Percentiles rank a stretch among this genome's conserved stretches.
Evolutionary conservation across 2,113 vertebrate genomes (phyloP).

Genomic region (Thunnus thynnus): DNA sequence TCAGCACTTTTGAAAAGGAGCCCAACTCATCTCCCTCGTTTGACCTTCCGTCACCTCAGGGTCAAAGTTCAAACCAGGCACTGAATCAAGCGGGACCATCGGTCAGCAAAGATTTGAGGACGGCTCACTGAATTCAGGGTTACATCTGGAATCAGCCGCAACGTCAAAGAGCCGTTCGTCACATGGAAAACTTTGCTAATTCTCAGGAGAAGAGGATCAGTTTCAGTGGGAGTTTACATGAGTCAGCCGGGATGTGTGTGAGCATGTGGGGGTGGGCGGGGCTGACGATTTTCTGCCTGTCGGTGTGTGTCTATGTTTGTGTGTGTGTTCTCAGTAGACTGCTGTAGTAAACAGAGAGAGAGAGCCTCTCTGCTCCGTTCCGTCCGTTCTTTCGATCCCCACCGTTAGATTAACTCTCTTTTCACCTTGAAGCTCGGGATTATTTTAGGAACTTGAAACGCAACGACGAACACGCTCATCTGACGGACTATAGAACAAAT

Average conservation of each 20-base stretch:
- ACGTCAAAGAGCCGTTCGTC: not conserved
- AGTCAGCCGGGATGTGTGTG: conserved; percentile 71
- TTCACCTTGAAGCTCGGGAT: conserved; percentile 19
- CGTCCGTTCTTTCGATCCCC: conserved; percentile 23
- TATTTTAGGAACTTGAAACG: conserved; percentile 28
- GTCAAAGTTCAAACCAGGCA: conserved; percentile 38
- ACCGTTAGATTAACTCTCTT: conserved; percentile 35
- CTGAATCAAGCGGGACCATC: not conserved
- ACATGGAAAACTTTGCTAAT: conserved; percentile 15
- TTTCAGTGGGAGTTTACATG: conserved; percentile 61
- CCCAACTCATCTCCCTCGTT: not conserved
- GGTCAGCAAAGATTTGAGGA: not conserved
- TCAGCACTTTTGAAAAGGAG: conserved; percentile 27
- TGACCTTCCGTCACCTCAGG: conserved; percentile 25
- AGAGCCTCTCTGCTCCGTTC: conserved; percentile 29
- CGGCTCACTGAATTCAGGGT: not conserved
- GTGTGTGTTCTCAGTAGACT: conserved; percentile 28
- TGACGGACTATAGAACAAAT: conserved; percentile 23
- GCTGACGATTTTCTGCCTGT: conserved; percentile 33
- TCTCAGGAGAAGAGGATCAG: not conserved
- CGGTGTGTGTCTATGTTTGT: not conserved
- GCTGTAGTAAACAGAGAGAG: conserved; percentile 65
- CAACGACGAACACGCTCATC: not conserved
- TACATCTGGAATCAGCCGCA: not conserved
- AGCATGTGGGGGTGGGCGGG: conserved; percentile 66